Evolutionary conservation across 2,888 invertebrate genomes (phyloP).

Genomic region (Xestia c-nigrum): DNA sequence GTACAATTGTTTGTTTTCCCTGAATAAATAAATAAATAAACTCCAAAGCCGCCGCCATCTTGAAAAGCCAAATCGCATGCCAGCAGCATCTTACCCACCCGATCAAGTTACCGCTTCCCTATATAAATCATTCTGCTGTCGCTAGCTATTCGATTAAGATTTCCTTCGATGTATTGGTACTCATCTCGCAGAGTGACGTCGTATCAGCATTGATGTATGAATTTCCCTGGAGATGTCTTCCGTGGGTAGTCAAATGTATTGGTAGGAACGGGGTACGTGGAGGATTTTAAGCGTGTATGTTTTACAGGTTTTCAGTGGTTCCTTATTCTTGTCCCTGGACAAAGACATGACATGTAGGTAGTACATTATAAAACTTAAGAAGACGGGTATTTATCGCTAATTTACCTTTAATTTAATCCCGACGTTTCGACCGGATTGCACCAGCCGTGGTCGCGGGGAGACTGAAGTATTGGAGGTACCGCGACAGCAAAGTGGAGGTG

Average conservation of each 20-base stretch:
- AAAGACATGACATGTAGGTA: too few relatives aligned
- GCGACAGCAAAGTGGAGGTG: too few relatives aligned
- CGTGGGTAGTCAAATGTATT: slow-evolving; percentile 60
- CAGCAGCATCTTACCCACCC: slow-evolving; percentile 75
- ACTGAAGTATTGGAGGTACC: too few relatives aligned
- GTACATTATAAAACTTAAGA: too few relatives aligned
- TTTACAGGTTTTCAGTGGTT: background rate
- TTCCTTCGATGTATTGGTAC: slow-evolving; percentile 77
- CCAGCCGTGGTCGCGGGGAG: too few relatives aligned
- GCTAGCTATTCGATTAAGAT: slow-evolving; percentile 88
- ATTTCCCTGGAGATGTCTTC: slow-evolving; percentile 79
- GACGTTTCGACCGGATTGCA: too few relatives aligned
- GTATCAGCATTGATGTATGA: slow-evolving; percentile 74
- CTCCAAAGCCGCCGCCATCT: slow-evolving; percentile 7
- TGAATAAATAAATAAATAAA: too few relatives aligned
- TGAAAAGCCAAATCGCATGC: slow-evolving; percentile 4
- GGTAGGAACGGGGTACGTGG: slow-evolving; percentile 33
- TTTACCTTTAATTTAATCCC: too few relatives aligned
- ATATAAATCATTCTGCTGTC: slow-evolving; percentile 88
- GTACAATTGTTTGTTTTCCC: too few relatives aligned
- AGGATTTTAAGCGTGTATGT: slow-evolving; percentile 29
- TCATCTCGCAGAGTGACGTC: slow-evolving; percentile 83
- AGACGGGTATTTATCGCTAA: too few relatives aligned
- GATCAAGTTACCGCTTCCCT: slow-evolving; percentile 76
- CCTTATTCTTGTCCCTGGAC: background rate